These are phyloP conservation scores for Diplosoma virens DNA, from an alignment of 23 tunicate species.

Conservation along the genomic window DNA sequence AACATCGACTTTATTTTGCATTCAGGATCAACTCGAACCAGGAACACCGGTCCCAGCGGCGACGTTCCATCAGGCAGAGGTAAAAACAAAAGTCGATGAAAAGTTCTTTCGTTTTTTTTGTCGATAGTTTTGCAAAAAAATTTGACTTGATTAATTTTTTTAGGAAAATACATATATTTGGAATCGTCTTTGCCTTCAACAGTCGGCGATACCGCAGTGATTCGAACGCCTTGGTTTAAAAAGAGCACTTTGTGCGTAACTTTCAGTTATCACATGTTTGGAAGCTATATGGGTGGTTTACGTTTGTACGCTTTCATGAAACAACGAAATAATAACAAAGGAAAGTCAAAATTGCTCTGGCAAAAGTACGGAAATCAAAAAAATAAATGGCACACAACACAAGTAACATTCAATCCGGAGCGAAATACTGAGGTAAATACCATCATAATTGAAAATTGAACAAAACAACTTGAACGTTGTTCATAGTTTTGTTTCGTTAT, in stretches of 20 bases:
- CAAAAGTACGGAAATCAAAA: constrained; percentile 73
- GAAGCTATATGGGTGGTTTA: constrained; percentile 75
- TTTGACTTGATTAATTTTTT: too few relatives aligned
- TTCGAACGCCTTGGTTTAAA: constrained; percentile 74
- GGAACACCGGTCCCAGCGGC: constrained; percentile 59
- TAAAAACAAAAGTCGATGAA: too few relatives aligned
- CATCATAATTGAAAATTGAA: too few relatives aligned
- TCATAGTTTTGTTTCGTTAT: too few relatives aligned
- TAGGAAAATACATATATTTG: constrained; percentile 80
- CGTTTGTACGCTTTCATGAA: constrained; percentile 77
- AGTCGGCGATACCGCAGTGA: constrained; percentile 71
- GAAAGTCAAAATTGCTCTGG: constrained; percentile 75
- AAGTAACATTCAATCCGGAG: constrained; percentile 43
- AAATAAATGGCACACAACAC: constrained; percentile 43
- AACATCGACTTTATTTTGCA: constrained; percentile 59
- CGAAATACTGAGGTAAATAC: constrained; percentile 55
- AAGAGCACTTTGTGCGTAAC: constrained; percentile 23
- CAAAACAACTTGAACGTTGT: too few relatives aligned
- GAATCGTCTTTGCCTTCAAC: constrained; percentile 79
- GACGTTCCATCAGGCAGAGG: constrained; percentile 82
- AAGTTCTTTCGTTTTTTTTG: too few relatives aligned
- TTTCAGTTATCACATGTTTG: constrained; percentile 83
- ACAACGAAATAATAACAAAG: constrained; percentile 40
- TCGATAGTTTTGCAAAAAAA: too few relatives aligned
- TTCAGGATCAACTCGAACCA: constrained; percentile 55